Conservation (phyloP, 2,797 vertebrate genomes). For the Neopelma chrysocephalum region DNA sequence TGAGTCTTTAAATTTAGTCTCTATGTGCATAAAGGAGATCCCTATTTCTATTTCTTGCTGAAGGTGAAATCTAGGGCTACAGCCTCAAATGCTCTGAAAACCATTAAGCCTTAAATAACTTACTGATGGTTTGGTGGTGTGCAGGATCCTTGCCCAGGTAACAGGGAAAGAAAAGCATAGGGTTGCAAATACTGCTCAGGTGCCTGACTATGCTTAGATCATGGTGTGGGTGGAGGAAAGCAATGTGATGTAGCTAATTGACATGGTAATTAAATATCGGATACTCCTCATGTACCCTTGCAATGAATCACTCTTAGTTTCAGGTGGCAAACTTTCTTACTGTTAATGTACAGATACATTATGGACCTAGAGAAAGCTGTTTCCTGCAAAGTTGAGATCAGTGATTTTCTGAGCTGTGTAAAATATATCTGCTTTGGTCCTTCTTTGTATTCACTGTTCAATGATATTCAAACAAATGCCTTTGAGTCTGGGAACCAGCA, state of each 20-base stretch:
- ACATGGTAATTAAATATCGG: neutral
- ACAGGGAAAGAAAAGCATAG: neutral
- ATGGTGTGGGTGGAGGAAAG: neutral
- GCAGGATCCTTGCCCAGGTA: neutral
- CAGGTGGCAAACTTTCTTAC: neutral
- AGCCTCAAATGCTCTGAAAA: neutral
- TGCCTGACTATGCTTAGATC: neutral
- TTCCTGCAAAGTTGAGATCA: neutral
- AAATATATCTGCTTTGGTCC: conserved; percentile 9
- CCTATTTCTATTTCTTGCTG: neutral
- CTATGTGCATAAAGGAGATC: neutral
- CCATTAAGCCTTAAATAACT: neutral
- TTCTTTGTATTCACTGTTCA: conserved; percentile 38
- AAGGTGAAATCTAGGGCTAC: neutral
- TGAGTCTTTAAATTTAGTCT: neutral
- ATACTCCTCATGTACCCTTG: neutral
- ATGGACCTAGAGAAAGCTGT: neutral
- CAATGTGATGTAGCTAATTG: neutral
- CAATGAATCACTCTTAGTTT: conserved; percentile 5
- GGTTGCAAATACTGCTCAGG: neutral
- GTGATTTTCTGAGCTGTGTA: conserved; percentile 1
- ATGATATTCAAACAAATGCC: conserved; percentile 39
- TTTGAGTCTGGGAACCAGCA: conserved; percentile 55
- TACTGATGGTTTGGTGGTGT: neutral
- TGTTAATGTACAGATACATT: neutral